Evolutionary conservation across 2,888 invertebrate species (phyloP).

Genomic region (Thereva nobilitata): DNA sequence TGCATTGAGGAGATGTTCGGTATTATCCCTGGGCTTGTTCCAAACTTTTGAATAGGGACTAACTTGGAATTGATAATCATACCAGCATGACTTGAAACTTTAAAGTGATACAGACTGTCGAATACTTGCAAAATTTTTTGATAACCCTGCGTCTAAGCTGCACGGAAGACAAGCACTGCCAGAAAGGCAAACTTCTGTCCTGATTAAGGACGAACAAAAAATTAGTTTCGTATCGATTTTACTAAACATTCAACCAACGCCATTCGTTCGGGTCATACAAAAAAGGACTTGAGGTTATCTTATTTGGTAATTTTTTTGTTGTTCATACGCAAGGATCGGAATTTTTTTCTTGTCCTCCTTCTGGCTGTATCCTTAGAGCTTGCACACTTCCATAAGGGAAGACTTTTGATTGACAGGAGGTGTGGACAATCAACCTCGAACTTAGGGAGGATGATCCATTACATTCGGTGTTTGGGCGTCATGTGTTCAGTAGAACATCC

Average conservation of each 20-base stretch:
- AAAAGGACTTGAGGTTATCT: no score
- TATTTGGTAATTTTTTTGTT: no score
- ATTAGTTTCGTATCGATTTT: no score
- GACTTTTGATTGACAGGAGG: constrained; percentile 44
- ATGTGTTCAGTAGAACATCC: constrained; percentile 35
- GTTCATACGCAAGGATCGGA: no score
- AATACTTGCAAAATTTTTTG: constrained; percentile 25
- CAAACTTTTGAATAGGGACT: constrained; percentile 28
- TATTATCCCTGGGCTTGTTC: not conserved
- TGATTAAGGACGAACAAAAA: no score
- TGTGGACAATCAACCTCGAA: constrained; percentile 41
- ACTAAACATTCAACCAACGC: no score
- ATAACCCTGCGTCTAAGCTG: constrained; percentile 11
- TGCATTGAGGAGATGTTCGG: not conserved
- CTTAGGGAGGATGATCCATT: constrained; percentile 38
- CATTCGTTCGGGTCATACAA: no score
- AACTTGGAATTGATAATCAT: constrained; percentile 34
- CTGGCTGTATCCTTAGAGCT: not conserved
- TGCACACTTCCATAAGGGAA: constrained; percentile 28
- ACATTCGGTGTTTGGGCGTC: constrained; percentile 35
- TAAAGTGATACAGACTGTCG: constrained; percentile 36
- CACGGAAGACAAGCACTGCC: constrained; percentile 24
- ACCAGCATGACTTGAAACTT: constrained; percentile 39
- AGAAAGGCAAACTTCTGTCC: no score
- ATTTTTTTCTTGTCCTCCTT: no score